These are phyloP conservation scores for Echinarachnius parma DNA, from an alignment of 53 echinoderm and acorn worm genomes.

Conservation along the genomic window DNA sequence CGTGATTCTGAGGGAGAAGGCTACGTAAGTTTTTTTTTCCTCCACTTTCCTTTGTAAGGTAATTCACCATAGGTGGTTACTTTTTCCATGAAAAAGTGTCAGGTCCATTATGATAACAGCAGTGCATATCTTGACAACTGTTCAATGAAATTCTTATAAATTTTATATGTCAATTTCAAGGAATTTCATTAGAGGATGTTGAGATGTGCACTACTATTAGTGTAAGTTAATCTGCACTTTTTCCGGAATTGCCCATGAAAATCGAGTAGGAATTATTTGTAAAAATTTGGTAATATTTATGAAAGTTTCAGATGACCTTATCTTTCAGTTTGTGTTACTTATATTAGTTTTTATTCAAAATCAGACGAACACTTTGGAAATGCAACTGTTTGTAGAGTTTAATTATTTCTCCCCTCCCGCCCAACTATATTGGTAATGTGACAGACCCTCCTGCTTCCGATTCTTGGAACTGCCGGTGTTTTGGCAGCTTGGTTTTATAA, in stretches of 20 bases:
- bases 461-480: too few species aligned
- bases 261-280: conserved; percentile 17
- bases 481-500: too few species aligned
- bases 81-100: conserved; percentile 13
- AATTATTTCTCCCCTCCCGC: too few species aligned
- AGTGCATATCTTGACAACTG: conserved; percentile 14
- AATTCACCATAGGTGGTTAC: conserved; percentile 33
- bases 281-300: conserved; percentile 17
- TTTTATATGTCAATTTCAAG: conserved; percentile 9
- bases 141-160: conserved; percentile 10
- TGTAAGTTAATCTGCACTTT: conserved; percentile 14
- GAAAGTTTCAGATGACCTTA: too few species aligned
- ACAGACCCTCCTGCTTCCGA: too few species aligned
- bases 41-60: conserved; percentile 30
- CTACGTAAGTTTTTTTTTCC: conserved; percentile 41
- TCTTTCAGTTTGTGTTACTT: too few species aligned
- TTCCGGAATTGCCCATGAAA: conserved; percentile 15
- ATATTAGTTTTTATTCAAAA: too few species aligned
- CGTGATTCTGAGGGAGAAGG: conserved; percentile 57
- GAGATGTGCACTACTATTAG: conserved; percentile 9
- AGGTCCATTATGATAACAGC: conserved; percentile 14
- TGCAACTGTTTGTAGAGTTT: too few species aligned
- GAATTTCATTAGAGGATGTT: conserved; percentile 14
- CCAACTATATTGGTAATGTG: too few species aligned
- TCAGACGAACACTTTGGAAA: too few species aligned